These are phyloP conservation scores for Arion vulgaris DNA, from an alignment of 1,140 invertebrate genomes.

Conservation along the genomic window DNA sequence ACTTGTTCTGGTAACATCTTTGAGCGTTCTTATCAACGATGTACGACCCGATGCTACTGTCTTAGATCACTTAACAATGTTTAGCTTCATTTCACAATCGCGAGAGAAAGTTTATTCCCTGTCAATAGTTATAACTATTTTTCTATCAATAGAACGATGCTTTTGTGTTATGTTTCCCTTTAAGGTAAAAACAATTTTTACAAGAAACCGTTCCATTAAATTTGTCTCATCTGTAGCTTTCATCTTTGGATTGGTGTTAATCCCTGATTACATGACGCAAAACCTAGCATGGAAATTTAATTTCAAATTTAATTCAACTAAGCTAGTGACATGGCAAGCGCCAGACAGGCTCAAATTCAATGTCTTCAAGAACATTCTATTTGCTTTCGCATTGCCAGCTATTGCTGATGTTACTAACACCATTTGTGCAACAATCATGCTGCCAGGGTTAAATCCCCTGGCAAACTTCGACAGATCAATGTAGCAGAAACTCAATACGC, in stretches of 20 bases:
- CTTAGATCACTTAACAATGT: background rate
- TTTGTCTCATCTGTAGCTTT: background rate
- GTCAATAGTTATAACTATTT: background rate
- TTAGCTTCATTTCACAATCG: background rate
- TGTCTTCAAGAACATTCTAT: background rate
- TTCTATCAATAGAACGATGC: background rate
- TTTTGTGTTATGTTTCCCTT: slow-evolving; percentile 6
- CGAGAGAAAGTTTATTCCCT: background rate
- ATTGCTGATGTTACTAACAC: background rate
- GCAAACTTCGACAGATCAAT: background rate
- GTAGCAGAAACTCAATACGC: background rate
- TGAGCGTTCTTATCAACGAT: background rate
- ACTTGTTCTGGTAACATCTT: background rate
- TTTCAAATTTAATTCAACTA: background rate
- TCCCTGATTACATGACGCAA: background rate
- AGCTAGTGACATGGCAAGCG: background rate
- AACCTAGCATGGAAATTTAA: background rate
- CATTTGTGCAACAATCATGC: background rate
- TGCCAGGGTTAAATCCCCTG: background rate
- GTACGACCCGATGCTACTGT: background rate
- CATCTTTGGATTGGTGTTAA: background rate
- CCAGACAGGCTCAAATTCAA: background rate
- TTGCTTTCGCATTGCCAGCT: background rate
- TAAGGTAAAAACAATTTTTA: background rate
- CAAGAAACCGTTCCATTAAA: background rate